phyloP scores from a whole-genome alignment of 2,888 invertebrate species.

The Megaustenia siamemsis region DNA sequence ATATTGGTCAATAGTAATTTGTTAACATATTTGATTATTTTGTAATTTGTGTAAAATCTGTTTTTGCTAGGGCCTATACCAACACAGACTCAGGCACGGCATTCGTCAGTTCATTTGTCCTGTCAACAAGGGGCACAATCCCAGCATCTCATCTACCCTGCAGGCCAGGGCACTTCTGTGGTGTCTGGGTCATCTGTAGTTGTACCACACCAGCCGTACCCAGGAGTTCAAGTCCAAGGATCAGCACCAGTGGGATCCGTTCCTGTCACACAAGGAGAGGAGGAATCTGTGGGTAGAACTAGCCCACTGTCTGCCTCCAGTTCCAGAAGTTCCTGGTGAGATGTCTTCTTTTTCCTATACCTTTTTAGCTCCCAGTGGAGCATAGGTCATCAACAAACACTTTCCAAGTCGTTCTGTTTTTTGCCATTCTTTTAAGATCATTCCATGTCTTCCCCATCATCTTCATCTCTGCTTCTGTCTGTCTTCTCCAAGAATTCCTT shows the following conservation, averaged over 20 bases:
- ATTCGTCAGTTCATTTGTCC: conserved; percentile 8
- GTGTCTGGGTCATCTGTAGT: neutral
- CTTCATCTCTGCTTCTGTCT: no score
- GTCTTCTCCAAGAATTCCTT: no score
- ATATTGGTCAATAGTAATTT: neutral
- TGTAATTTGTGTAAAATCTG: neutral
- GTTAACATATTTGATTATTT: neutral
- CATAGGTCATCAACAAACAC: no score
- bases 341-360: no score
- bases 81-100: neutral
- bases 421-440: no score
- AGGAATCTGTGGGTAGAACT: conserved; percentile 25
- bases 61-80: neutral
- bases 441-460: no score
- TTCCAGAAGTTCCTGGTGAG: conserved; percentile 61
- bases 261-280: neutral
- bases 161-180: conserved; percentile 23
- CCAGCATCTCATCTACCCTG: conserved; percentile 28
- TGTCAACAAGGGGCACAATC: conserved; percentile 16
- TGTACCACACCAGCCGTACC: neutral
- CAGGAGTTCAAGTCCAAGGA: neutral
- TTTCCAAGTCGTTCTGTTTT: no score
- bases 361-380: no score
- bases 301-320: conserved; percentile 45
- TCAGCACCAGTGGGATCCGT: neutral